Base-by-base conservation (phyloP, 2,113 vertebrate species). In the Polyodon spathula region DNA sequence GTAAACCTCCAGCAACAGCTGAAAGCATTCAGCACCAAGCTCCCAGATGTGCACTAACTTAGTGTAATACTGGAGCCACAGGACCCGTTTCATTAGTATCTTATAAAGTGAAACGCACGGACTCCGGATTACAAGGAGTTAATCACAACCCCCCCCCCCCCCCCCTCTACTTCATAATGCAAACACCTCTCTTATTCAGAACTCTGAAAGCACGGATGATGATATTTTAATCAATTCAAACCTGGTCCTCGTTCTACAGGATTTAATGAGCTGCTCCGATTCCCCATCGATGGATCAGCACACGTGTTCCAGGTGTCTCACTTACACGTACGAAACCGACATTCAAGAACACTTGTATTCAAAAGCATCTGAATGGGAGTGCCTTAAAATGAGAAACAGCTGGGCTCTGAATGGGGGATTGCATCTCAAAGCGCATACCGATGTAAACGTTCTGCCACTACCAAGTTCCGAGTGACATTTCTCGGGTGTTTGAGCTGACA, bases 351-450 rank as follows among this genome's bases (percentile, higher is more conserved):
- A n/a, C 14, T 40, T 17, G 41, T 54, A 37, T 12, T 41, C 27
- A 7, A 43, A 15, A 11, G 42, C 27, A 42, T 43, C 10, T 58
- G 14, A 4, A 43, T 16, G 27, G 16, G 27, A 8, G 6, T 60
- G n/a, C n/a, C 9, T 38, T 14, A 37, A 37, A 55, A 55, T 12
- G 15, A 54, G 51, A 55, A 62, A 62, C 60, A 62, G 51, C 52
- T 62, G 60, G 4, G 11, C 41, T 42, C 14, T 8, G 12, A 61
- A 41, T 61, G 3, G 11, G 9, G 12, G 6, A 50, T 50, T 50
- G 11, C n/a, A 7, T 50, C 11, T 12, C 59, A 12, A 60, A 60
- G 3, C 40, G 12, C 15, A 38, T 8, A 50, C 48, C 43, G 15
- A 50, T 51, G 3, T 60, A 38, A 15, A 44, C 14, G n/a, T 43